A percentile compares a stretch with the other conserved stretches of the same genome.
phyloP scores from a whole-genome alignment of 2,888 invertebrate genomes.

The Lacanobia oleracea region DNA sequence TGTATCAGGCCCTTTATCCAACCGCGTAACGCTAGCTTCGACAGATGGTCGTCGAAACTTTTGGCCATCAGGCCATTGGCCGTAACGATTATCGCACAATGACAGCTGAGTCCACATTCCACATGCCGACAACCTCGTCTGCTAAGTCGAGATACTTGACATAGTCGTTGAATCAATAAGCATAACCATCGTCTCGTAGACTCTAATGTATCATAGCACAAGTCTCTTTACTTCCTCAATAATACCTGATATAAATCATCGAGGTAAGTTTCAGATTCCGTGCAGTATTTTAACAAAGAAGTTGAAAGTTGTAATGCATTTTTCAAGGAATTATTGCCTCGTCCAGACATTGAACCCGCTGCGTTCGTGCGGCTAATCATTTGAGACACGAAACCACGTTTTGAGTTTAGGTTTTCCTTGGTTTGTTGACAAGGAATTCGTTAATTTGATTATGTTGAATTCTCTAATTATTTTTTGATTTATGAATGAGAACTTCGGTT shows the following conservation, averaged over 20 bases:
- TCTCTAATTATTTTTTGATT: conserved; percentile 29
- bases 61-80: too few relatives aligned
- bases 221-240: conserved; percentile 15
- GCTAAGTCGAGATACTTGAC: too few relatives aligned
- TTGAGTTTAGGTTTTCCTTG: conserved; percentile 31
- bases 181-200: not conserved
- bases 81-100: too few relatives aligned
- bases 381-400: conserved; percentile 46
- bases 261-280: conserved; percentile 54
- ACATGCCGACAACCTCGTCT: too few relatives aligned
- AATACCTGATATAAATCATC: conserved; percentile 54
- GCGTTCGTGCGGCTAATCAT: conserved; percentile 65
- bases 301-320: conserved; percentile 58
- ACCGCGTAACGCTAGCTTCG: too few relatives aligned
- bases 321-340: conserved; percentile 61
- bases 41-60: too few relatives aligned
- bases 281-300: conserved; percentile 57
- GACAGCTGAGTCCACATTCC: too few relatives aligned
- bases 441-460: conserved; percentile 46
- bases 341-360: conserved; percentile 65
- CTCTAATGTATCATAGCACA: not conserved
- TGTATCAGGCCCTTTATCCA: too few relatives aligned
- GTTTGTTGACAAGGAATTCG: conserved; percentile 32
- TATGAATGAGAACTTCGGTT: conserved; percentile 14
- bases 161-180: not conserved